Percentiles rank a stretch among this genome's conserved stretches.
These are phyloP conservation scores for Danio kyathit DNA, from an alignment of 2,797 vertebrate genomes.

Conservation along the genomic window DNA sequence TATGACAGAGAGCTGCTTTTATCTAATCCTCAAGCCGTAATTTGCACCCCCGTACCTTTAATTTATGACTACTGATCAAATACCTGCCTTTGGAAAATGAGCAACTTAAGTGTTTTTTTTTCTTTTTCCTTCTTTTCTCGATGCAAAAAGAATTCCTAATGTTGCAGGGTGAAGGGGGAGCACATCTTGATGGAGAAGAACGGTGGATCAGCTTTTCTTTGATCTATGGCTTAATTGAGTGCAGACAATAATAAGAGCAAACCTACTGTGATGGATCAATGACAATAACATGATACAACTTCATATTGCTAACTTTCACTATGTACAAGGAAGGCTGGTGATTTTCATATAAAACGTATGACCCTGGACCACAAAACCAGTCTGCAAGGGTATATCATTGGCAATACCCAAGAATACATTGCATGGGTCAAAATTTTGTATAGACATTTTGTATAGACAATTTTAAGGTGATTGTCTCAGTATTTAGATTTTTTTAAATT, in stretches of 20 bases:
- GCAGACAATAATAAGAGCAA: slow-evolving; percentile 41
- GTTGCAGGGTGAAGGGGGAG: slow-evolving; percentile 71
- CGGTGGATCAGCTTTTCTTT: slow-evolving; percentile 67
- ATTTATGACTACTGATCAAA: slow-evolving; percentile 87
- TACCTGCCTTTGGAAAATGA: slow-evolving; percentile 79
- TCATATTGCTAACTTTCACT: no score
- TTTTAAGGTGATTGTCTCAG: no score
- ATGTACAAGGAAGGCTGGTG: no score
- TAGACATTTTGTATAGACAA: no score
- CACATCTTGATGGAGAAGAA: slow-evolving; percentile 51
- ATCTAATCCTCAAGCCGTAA: slow-evolving; percentile 82
- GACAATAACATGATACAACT: no score
- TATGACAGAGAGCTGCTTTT: slow-evolving; percentile 82
- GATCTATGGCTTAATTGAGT: slow-evolving; percentile 56
- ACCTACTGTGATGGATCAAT: slow-evolving; percentile 15
- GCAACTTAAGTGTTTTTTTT: slow-evolving; percentile 78
- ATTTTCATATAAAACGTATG: no score
- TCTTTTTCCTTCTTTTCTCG: slow-evolving; percentile 54
- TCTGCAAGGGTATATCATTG: no score
- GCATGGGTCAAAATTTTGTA: no score
- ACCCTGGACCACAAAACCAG: no score
- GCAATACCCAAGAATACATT: no score
- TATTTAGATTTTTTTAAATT: no score
- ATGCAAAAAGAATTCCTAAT: slow-evolving; percentile 85
- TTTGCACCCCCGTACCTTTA: slow-evolving; percentile 81